A percentile compares a stretch with the other conserved stretches of the same genome.
These are phyloP conservation scores for Teleopsis dalmanni DNA, from an alignment of 1,140 invertebrate species.

Conservation along the genomic window DNA sequence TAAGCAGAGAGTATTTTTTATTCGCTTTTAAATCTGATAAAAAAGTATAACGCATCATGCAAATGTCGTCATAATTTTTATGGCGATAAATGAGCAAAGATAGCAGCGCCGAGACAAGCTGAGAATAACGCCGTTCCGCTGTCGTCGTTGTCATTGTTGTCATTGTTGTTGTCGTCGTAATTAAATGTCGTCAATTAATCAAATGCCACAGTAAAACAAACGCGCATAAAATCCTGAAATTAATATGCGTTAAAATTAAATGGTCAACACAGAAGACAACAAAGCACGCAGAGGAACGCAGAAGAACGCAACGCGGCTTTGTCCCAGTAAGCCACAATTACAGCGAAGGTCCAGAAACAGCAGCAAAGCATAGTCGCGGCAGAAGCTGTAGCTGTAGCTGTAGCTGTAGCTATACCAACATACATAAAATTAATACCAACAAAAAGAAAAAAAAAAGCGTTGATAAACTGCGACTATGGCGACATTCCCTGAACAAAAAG, in stretches of 20 bases:
- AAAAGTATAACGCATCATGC: too few species aligned
- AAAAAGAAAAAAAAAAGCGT: too few species aligned
- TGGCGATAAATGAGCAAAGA: slow-evolving; percentile 42
- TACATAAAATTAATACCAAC: too few species aligned
- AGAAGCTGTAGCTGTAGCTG: too few species aligned
- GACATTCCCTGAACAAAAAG: slow-evolving; percentile 4
- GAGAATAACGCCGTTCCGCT: slow-evolving; percentile 17
- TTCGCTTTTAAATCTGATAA: too few species aligned
- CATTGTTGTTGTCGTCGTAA: too few species aligned
- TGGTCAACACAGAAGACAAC: slow-evolving; percentile 15
- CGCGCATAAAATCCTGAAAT: slow-evolving; percentile 42
- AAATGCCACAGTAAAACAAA: slow-evolving; percentile 28
- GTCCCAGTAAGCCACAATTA: slow-evolving; percentile 6
- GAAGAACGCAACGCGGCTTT: slow-evolving; percentile 17
- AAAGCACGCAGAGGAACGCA: slow-evolving; percentile 14
- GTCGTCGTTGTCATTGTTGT: slow-evolving; percentile 6
- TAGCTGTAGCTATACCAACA: too few species aligned
- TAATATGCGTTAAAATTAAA: slow-evolving; percentile 31
- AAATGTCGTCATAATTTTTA: slow-evolving; percentile 41
- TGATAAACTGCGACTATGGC: too few species aligned
- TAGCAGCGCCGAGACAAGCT: slow-evolving; percentile 17
- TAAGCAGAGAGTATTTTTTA: too few species aligned
- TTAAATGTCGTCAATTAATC: slow-evolving; percentile 44
- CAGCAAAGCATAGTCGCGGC: too few species aligned
- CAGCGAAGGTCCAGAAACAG: too few species aligned